phyloP scores from a whole-genome alignment of 2,113 vertebrate genomes.

The Rynchops niger region DNA sequence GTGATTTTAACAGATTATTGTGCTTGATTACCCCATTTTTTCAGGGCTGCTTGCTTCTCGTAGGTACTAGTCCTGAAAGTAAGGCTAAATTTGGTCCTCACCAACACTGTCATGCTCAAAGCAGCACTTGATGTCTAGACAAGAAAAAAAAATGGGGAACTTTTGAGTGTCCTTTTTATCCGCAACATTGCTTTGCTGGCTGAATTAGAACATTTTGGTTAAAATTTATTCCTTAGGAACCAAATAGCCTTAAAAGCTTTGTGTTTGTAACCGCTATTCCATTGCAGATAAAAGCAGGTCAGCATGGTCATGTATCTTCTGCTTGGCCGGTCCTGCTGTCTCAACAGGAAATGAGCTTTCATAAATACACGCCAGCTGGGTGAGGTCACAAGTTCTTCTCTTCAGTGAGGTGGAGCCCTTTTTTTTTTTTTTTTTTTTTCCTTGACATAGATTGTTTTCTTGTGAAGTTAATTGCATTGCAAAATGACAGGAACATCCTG shows the following conservation, averaged over 20 bases:
- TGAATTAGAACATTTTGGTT: neutral
- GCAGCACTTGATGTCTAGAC: neutral
- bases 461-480: neutral
- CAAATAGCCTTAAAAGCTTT: neutral
- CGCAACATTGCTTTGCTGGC: neutral
- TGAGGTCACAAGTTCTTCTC: slow-evolving; percentile 27
- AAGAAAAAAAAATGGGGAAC: neutral
- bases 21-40: neutral
- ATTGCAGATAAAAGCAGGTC: neutral
- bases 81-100: neutral
- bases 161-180: fast-evolving
- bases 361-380: neutral
- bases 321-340: neutral
- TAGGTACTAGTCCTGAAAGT: neutral
- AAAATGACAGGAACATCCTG: slow-evolving; percentile 23
- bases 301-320: neutral
- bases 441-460: slow-evolving; percentile 36
- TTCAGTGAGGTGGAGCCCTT: neutral
- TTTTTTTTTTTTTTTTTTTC: neutral
- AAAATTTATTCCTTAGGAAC: neutral
- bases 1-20: neutral
- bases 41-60: neutral
- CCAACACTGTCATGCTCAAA: fast-evolving
- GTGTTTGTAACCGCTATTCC: fast-evolving
- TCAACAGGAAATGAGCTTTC: slow-evolving; percentile 1